Evolutionary conservation across 1,140 invertebrate species (phyloP).

Genomic region (Gryllus bimaculatus): DNA sequence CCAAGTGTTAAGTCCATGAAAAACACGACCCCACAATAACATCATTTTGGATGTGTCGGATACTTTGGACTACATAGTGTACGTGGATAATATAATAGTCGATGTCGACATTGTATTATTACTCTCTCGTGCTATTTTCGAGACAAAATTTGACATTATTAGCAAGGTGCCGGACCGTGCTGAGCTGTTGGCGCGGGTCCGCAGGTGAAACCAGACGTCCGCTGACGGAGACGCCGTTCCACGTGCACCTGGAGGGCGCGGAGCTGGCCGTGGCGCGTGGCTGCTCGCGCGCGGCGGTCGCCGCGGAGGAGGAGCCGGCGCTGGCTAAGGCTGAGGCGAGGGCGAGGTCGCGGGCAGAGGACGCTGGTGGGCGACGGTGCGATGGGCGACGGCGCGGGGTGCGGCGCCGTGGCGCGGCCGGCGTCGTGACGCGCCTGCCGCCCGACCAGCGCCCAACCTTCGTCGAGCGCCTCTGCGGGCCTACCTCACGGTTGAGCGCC

Average conservation of each 20-base stretch:
- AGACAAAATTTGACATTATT: no score
- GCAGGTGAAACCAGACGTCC: background rate
- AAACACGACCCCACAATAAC: no score
- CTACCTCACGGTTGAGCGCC: background rate
- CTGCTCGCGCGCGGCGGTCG: background rate
- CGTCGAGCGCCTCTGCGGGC: background rate
- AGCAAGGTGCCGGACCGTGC: no score
- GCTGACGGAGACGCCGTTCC: background rate
- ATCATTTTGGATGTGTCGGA: no score
- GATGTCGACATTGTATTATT: no score
- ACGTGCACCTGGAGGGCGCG: background rate
- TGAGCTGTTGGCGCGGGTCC: no score
- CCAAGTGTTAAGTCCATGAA: no score
- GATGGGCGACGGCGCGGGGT: background rate
- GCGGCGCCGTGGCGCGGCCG: background rate
- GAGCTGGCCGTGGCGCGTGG: background rate
- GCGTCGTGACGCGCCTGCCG: background rate
- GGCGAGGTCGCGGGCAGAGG: no score
- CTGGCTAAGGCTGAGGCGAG: background rate
- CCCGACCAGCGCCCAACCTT: background rate
- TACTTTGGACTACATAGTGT: no score
- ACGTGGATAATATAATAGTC: no score
- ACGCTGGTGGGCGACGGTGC: background rate
- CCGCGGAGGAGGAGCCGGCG: background rate
- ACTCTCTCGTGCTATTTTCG: no score